phyloP scores from a whole-genome alignment of 2,888 invertebrate genomes.

The Drosophila subquinaria region DNA sequence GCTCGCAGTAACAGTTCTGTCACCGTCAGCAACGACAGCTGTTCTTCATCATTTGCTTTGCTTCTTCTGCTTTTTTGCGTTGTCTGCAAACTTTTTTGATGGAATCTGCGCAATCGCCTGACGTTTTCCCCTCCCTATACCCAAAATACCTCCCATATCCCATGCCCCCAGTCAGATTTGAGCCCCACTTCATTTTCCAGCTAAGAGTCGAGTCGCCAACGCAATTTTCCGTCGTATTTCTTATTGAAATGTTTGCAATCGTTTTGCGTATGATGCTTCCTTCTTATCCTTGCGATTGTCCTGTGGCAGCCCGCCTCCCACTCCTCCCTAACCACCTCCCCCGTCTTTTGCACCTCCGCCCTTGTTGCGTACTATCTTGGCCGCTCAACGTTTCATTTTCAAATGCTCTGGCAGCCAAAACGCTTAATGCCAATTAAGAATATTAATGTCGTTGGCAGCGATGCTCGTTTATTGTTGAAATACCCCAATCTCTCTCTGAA shows the following conservation, averaged over 20 bases:
- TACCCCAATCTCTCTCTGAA: conserved; percentile 6
- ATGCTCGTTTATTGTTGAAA: conserved; percentile 48
- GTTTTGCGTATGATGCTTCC: conserved; percentile 19
- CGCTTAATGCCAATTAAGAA: conserved; percentile 76
- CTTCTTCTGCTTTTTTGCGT: conserved; percentile 9
- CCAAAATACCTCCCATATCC: background rate
- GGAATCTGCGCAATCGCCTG: conserved; percentile 39
- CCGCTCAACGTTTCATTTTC: conserved; percentile 39
- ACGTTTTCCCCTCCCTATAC: background rate
- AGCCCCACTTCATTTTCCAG: conserved; percentile 4
- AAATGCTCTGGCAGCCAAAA: conserved; percentile 42
- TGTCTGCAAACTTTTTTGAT: conserved; percentile 66
- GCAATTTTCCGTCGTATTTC: conserved; percentile 42
- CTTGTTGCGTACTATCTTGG: conserved; percentile 7
- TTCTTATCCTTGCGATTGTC: conserved; percentile 17
- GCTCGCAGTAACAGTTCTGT: conserved; percentile 10
- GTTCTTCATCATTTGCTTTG: conserved; percentile 21
- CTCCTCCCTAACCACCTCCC: background rate
- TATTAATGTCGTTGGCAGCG: conserved; percentile 74
- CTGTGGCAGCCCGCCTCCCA: background rate
- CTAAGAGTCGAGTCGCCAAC: conserved; percentile 31
- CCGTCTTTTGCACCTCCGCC: background rate
- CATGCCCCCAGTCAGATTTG: background rate
- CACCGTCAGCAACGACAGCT: conserved; percentile 27
- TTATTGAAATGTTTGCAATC: conserved; percentile 56